Percentiles rank a stretch among this genome's conserved stretches.
Conservation (phyloP, 2,797 vertebrate species). For the Enteromius trimaculatus region DNA sequence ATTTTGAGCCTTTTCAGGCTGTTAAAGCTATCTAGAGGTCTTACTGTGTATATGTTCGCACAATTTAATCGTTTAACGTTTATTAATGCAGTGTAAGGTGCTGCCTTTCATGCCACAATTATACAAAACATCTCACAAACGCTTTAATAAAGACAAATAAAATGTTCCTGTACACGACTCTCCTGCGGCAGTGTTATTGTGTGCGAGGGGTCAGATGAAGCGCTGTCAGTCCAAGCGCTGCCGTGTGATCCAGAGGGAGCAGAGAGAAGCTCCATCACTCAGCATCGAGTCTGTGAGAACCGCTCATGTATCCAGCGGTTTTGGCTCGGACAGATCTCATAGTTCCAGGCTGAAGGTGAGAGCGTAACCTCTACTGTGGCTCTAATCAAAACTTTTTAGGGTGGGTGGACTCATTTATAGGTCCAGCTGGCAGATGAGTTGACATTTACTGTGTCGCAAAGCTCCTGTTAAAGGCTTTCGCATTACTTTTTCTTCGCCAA, state of each 20-base stretch:
- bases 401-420: constrained; percentile 62
- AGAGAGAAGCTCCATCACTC: constrained; percentile 22
- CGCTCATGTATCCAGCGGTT: constrained; percentile 25
- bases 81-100: not conserved
- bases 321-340: constrained; percentile 16
- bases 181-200: not conserved
- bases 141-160: too few species aligned
- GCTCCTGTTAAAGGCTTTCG: constrained; percentile 62
- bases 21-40: not conserved
- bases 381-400: constrained; percentile 49
- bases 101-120: not conserved
- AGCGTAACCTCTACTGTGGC: constrained; percentile 50
- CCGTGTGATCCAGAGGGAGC: constrained; percentile 21
- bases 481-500: constrained; percentile 65
- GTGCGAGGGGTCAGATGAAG: not conserved
- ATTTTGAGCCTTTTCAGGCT: not conserved
- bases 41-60: not conserved
- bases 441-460: constrained; percentile 54
- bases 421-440: constrained; percentile 59
- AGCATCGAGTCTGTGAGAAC: constrained; percentile 40
- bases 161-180: not conserved
- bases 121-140: not conserved
- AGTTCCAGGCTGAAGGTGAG: constrained; percentile 34
- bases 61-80: not conserved
- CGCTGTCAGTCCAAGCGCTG: not conserved